phyloP scores from a whole-genome alignment of 1,140 invertebrate genomes.

The Leptonema lineaticorne region DNA sequence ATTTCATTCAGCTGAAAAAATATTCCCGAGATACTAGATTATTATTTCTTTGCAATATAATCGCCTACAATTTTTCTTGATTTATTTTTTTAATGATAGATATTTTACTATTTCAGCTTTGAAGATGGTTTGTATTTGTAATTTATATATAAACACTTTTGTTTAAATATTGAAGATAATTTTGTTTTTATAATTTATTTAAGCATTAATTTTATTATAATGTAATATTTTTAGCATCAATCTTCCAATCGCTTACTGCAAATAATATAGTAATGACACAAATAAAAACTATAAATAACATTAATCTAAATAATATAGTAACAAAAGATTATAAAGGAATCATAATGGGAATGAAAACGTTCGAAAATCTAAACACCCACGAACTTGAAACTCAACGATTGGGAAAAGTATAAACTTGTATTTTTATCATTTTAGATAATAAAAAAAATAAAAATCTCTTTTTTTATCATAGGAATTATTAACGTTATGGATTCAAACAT shows the following conservation, averaged over 20 bases:
- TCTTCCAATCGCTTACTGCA: slow-evolving; percentile 26
- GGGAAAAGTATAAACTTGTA: slow-evolving; percentile 3
- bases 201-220: background rate
- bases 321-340: slow-evolving; percentile 25
- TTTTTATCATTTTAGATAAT: background rate
- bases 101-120: background rate
- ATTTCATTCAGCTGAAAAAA: no score
- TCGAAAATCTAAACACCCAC: slow-evolving; percentile 18
- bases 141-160: background rate
- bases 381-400: slow-evolving; percentile 29
- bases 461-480: slow-evolving; percentile 27
- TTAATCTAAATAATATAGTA: slow-evolving; percentile 32
- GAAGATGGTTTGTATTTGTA: no score
- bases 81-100: background rate
- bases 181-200: background rate
- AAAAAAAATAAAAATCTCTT: background rate
- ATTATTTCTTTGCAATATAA: background rate
- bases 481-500: slow-evolving; percentile 34
- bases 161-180: background rate
- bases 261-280: slow-evolving; percentile 24
- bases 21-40: background rate
- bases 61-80: background rate
- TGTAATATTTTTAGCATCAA: slow-evolving; percentile 14
- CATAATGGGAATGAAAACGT: slow-evolving; percentile 38
- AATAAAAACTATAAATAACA: slow-evolving; percentile 32